Percentiles rank a stretch among this genome's conserved stretches.
These are phyloP conservation scores for Aegotheles bennettii DNA, from an alignment of 2,113 vertebrate species.

Conservation along the genomic window DNA sequence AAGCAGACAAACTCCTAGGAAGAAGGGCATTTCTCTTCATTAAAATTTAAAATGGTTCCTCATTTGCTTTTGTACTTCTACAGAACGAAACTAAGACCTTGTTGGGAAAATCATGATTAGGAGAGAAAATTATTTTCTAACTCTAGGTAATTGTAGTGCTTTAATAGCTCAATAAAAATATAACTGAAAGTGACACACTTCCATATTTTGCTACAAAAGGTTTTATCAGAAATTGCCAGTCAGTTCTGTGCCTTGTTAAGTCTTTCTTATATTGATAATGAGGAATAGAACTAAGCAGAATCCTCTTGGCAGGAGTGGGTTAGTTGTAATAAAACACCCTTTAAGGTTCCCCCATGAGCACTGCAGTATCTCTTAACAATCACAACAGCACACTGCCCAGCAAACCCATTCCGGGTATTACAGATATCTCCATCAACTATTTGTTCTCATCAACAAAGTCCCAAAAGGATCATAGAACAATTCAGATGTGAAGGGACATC, in stretches of 20 bases:
- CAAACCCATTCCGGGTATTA: not conserved
- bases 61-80: constrained; percentile 2
- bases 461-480: not conserved
- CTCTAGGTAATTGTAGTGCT: not conserved
- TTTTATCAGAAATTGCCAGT: not conserved
- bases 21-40: constrained; percentile 1
- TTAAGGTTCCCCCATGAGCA: not conserved
- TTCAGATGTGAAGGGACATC: not conserved
- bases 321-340: not conserved
- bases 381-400: not conserved
- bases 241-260: not conserved
- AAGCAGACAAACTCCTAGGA: not conserved
- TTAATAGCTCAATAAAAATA: not conserved
- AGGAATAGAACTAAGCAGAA: not conserved
- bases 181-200: not conserved
- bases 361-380: not conserved
- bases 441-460: not conserved
- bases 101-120: constrained; percentile 1
- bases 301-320: not conserved
- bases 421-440: not conserved
- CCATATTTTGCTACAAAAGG: not conserved
- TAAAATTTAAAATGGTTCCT: constrained; percentile 9
- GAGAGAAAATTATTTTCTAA: constrained; percentile 13
- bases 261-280: not conserved
- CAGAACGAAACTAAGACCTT: constrained; percentile 13